These are phyloP conservation scores for Peromyscus polionotus DNA, from an alignment of 2,113 vertebrate species.

Conservation along the genomic window DNA sequence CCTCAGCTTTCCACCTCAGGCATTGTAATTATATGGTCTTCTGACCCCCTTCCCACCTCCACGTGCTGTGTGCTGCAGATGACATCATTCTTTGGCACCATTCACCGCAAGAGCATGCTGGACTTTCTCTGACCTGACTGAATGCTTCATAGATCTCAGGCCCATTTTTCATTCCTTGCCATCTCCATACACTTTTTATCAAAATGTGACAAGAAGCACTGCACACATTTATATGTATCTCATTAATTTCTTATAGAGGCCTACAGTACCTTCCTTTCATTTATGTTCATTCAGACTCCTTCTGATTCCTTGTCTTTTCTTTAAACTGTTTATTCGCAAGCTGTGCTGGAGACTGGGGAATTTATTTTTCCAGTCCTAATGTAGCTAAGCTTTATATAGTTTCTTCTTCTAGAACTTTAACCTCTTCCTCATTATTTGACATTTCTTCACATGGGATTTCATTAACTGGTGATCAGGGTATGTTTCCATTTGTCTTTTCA, in stretches of 20 bases:
- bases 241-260: neutral
- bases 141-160: neutral
- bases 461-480: neutral
- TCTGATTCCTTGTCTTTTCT: neutral
- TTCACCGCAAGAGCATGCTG: neutral
- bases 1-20: neutral
- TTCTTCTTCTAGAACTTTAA: constrained; percentile 57
- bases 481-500: constrained; percentile 60
- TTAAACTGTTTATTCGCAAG: constrained; percentile 49
- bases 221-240: constrained; percentile 22
- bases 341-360: neutral
- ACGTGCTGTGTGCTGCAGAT: neutral
- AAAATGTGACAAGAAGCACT: constrained; percentile 7
- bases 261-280: constrained; percentile 20
- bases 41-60: neutral
- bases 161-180: neutral
- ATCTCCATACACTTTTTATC: constrained; percentile 38
- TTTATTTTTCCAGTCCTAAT: constrained; percentile 57
- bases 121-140: constrained; percentile 47
- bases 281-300: constrained; percentile 30
- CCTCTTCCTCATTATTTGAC: constrained; percentile 50
- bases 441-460: constrained; percentile 60
- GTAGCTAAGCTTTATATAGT: neutral
- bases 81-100: constrained; percentile 11
- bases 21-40: constrained; percentile 43